phyloP scores from a whole-genome alignment of 2,797 vertebrate species.

The Takifugu ocellatus region DNA sequence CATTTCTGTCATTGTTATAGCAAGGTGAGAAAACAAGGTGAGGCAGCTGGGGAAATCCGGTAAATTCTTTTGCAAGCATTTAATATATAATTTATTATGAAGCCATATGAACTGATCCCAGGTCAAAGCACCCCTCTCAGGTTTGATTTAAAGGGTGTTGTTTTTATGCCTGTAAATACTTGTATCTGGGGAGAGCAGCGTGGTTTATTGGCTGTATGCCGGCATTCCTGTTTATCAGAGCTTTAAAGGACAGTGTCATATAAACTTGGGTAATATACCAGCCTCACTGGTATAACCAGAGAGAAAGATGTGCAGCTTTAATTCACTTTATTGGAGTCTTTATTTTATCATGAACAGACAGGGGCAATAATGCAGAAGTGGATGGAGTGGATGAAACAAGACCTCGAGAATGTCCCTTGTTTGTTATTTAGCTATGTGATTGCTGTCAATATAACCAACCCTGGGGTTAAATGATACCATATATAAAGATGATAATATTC shows the following conservation, averaged over 20 bases:
- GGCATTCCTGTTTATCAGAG: constrained; percentile 58
- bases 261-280: constrained; percentile 76
- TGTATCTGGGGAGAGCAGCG: constrained; percentile 53
- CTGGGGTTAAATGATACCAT: too few species aligned
- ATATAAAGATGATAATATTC: too few species aligned
- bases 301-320: constrained; percentile 61
- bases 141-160: constrained; percentile 76
- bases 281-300: constrained; percentile 60
- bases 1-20: too few species aligned
- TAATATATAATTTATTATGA: neutral
- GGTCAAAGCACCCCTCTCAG: constrained; percentile 47
- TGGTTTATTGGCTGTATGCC: constrained; percentile 69
- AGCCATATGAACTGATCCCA: constrained; percentile 29
- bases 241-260: constrained; percentile 75
- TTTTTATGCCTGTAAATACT: constrained; percentile 76
- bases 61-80: neutral
- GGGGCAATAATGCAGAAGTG: constrained; percentile 57
- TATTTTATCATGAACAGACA: constrained; percentile 51
- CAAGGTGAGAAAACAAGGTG: too few species aligned
- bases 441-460: too few species aligned
- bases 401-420: too few species aligned
- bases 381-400: constrained; percentile 30
- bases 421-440: too few species aligned
- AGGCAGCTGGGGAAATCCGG: too few species aligned
- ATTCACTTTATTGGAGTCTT: constrained; percentile 60